Conservation (phyloP, 2,888 invertebrate genomes). For the Drosophila buzzatii region DNA sequence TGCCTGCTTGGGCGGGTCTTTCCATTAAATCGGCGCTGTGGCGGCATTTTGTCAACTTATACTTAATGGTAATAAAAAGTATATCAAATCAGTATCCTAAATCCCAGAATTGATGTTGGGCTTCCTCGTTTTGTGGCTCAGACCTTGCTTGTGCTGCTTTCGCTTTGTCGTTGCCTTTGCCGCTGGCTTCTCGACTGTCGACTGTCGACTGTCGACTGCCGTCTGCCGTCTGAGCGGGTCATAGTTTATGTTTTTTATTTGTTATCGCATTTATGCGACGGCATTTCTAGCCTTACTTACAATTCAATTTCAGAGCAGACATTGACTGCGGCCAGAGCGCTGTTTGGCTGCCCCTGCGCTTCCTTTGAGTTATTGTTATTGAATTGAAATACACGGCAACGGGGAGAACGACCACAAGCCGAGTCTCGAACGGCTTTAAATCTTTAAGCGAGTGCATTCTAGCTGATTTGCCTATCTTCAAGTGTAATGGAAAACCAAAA, state of each 20-base stretch:
- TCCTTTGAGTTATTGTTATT: conserved; percentile 19
- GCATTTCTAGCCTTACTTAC: conserved; percentile 75
- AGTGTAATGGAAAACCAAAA: background rate
- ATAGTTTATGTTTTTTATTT: conserved; percentile 62
- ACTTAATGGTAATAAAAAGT: conserved; percentile 82
- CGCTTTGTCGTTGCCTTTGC: conserved; percentile 1
- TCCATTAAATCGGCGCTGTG: conserved; percentile 62
- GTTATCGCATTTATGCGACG: conserved; percentile 70
- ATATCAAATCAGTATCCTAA: conserved; percentile 83
- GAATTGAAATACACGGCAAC: conserved; percentile 31
- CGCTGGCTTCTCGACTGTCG: conserved; percentile 8
- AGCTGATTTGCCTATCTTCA: conserved; percentile 11
- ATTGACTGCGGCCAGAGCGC: conserved; percentile 52
- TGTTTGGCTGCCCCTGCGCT: conserved; percentile 21
- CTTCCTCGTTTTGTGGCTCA: conserved; percentile 56
- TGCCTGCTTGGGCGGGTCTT: background rate
- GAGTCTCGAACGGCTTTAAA: conserved; percentile 26
- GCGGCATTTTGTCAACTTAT: conserved; percentile 70
- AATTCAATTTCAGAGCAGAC: conserved; percentile 73
- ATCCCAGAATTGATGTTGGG: conserved; percentile 81
- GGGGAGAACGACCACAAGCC: conserved; percentile 6
- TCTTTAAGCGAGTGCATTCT: conserved; percentile 35
- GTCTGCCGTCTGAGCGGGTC: conserved; percentile 29
- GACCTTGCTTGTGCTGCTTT: conserved; percentile 8
- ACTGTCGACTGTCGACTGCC: conserved; percentile 13